Base-by-base conservation (phyloP, 2,888 invertebrate genomes). In the Dryobotodes eremita region DNA sequence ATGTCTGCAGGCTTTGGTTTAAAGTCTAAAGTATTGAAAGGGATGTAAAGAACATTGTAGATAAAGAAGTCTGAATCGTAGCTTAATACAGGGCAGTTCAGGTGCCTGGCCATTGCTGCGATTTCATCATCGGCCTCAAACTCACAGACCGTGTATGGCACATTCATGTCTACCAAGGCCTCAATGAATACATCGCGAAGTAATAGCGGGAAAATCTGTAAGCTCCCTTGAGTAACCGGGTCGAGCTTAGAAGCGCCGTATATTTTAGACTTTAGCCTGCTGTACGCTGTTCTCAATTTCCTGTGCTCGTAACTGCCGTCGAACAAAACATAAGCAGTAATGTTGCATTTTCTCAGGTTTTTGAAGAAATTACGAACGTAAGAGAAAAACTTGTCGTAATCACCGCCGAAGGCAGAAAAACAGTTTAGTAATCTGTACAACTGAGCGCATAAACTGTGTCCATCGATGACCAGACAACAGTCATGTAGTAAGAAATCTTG, bases 1-100 rank as follows among this genome's bases (percentile, higher is more conserved):
- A 92, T 89, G 42, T 92, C 92, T 57, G 94, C 83, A 2, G 87
- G 87, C 65, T 89, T 93, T 11, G 95, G 93, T 91, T 97, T 97
- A 11, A 97, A 93, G 8, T 98, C 97, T 20, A 98, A 91, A 46
- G 98, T 98, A 53, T 97, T 97, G 85, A 98, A 97, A 0, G 99
- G 98, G 85, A 99, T 98, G 88, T 99, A 99, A 3, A 97, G 94
- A 0, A 98, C 98, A 94, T 98, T 98, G 94, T 98, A 99, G 85
- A 99, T 98, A 91, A 98, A 99, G 95, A 99, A 99, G 95, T 99
- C 99, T 0, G 99, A 99, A 94, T 99, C 99, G 88, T 98, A 98
- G 91, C 99, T 99, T 7, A 99, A 93, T 4, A 99, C 98, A 0
- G 99, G 99, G 89, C 99, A 99, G 61, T 98, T 96, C 4, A 99